These are phyloP conservation scores for Calidris pygmaea DNA, from an alignment of 2,113 vertebrate species.

Conservation along the genomic window DNA sequence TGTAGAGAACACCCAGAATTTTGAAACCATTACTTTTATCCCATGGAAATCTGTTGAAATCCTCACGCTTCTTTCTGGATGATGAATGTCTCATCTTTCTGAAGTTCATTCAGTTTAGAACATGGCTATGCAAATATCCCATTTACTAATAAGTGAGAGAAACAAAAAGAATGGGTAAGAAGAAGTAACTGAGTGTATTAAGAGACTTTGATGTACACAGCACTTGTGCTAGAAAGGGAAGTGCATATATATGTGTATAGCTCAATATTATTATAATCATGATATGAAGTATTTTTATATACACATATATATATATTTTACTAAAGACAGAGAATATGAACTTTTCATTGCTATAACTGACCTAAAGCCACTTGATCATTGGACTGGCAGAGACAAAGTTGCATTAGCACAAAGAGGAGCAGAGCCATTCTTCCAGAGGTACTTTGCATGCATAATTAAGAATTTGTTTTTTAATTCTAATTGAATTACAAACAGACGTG, in stretches of 20 bases:
- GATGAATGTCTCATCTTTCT: neutral
- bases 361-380: neutral
- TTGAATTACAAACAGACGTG: neutral
- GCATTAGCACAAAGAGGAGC: neutral
- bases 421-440: neutral
- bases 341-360: neutral
- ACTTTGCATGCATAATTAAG: neutral
- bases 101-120: neutral
- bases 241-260: neutral
- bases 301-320: neutral
- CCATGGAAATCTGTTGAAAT: neutral
- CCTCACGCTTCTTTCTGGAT: conserved; percentile 26
- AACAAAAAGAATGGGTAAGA: neutral
- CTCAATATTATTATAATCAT: neutral
- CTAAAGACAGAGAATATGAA: neutral
- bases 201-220: neutral
- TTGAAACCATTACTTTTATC: conserved; percentile 45
- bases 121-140: neutral
- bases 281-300: neutral
- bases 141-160: neutral
- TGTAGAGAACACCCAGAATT: conserved; percentile 2
- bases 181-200: neutral
- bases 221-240: neutral
- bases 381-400: neutral
- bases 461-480: neutral